Evolutionary conservation across 2,797 vertebrate species (phyloP).

Genomic region (Leptatherina wallacei): DNA sequence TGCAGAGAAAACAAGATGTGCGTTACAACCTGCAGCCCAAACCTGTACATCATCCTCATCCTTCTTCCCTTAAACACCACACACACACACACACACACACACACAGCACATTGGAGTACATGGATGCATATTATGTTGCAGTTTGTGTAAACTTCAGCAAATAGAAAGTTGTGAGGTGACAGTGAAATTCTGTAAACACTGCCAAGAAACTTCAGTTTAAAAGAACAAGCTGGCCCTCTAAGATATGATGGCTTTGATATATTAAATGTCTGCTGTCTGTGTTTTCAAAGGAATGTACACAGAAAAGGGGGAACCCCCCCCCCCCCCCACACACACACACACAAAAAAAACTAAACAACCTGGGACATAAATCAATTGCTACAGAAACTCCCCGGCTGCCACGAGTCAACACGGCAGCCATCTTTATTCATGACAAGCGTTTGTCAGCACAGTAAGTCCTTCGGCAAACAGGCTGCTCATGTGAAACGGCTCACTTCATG

Average conservation of each 20-base stretch:
- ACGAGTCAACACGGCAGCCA: constrained; percentile 48
- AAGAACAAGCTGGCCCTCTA: neutral
- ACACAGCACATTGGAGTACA: neutral
- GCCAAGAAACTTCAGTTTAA: constrained; percentile 2
- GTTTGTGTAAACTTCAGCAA: constrained; percentile 11
- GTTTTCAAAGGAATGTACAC: constrained; percentile 17
- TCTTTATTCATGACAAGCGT: constrained; percentile 40
- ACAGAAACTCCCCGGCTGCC: constrained; percentile 38
- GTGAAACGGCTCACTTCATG: constrained; percentile 40
- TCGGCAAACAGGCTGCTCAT: constrained; percentile 44
- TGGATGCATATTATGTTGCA: neutral
- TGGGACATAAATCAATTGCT: constrained; percentile 18
- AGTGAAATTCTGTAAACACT: constrained; percentile 35
- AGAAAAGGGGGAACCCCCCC: neutral
- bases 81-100: too few relatives aligned
- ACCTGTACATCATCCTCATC: neutral
- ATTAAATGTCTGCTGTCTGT: neutral
- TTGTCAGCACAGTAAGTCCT: constrained; percentile 47
- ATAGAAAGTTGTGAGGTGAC: constrained; percentile 31
- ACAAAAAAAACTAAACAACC: neutral
- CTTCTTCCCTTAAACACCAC: constrained; percentile 1
- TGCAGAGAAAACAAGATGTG: constrained; percentile 64
- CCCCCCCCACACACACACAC: too few relatives aligned
- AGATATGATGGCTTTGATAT: constrained; percentile 16
- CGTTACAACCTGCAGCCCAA: constrained; percentile 14